Base-by-base conservation (phyloP, 2,113 vertebrate species). In the Ceyx melanurus region DNA sequence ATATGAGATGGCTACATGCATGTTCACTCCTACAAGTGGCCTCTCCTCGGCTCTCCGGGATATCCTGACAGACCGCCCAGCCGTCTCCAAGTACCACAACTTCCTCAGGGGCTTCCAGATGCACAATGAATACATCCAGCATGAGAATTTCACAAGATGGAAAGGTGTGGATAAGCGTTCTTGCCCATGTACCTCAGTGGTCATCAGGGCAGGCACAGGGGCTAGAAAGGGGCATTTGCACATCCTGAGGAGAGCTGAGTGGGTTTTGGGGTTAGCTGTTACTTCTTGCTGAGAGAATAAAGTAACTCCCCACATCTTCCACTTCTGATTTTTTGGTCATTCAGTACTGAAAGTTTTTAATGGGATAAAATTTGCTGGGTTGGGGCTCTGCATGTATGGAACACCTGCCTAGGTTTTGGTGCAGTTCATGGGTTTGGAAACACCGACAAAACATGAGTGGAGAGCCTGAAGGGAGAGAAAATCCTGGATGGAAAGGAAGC, bases 41-140 rank as follows among this genome's bases (percentile, higher is more conserved):
- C 91, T 98, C 45, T 97, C 97, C 76, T 95, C 94, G 0, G 56
- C 95, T 5, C 97, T 98, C 37, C 96, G 97, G 37, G 95, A 96
- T 9, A 91, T 98, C 77, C 95, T 98, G 80, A 98, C 97, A 0
- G 81, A 97, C 25, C 97, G 98, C 15, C 84, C 97, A 31, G 97
- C 98, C 0, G 97, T 97, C 62, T 98, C 98, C 45, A 97, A 98
- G 83, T 98, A 97, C 75, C 96, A 98, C 94, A 98, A 97, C 89
- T 98, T 98, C 94, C 94, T 98, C 10, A 84, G 66, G 10, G 98
- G 98, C 29, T 89, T 98, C 75, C 97, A 98, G 91, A 96, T 97
- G 89, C 98, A 98, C 76, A 97, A 96, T 0, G 95, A 95, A 74
- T 98, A 98, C 87, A 91, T 96, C 45, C 97, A 98, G 58, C 58